Evolutionary conservation across 2,797 vertebrate species (phyloP).

Genomic region (Petrocephalus sullivani): DNA sequence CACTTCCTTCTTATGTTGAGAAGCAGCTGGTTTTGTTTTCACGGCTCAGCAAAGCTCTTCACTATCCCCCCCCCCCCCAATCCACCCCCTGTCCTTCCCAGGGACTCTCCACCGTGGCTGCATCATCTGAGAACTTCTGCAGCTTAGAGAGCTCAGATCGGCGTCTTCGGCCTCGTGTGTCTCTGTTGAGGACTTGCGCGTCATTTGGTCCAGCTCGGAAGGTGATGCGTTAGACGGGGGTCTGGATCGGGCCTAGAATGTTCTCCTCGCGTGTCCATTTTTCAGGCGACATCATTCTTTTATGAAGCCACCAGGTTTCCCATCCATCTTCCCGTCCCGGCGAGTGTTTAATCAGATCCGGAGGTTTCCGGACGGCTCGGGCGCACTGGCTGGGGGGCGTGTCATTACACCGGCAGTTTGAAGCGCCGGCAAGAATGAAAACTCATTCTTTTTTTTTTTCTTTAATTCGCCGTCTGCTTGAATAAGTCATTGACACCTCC

Average conservation of each 20-base stretch:
- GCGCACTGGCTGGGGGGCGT: background rate
- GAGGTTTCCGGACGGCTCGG: background rate
- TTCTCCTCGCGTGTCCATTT: background rate
- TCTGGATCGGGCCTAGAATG: background rate
- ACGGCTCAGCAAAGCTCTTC: background rate
- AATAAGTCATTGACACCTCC: constrained; percentile 20
- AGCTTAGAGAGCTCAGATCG: background rate
- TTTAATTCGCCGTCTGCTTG: constrained; percentile 14
- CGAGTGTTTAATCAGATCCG: constrained; percentile 19
- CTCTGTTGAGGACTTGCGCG: background rate
- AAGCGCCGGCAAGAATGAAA: background rate
- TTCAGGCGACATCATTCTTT: constrained; percentile 4
- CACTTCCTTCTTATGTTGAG: background rate
- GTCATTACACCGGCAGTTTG: constrained; percentile 8
- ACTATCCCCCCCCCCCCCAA: background rate
- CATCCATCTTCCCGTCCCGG: background rate
- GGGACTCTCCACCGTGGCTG: background rate
- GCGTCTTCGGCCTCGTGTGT: background rate
- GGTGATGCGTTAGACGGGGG: background rate
- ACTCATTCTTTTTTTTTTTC: background rate
- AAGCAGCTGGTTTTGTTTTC: background rate
- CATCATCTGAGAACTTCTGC: background rate
- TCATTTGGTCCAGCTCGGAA: background rate
- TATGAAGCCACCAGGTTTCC: constrained; percentile 9
- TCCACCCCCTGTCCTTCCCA: background rate